Evolutionary conservation across 2,113 vertebrate genomes (phyloP).

Genomic region (Salvelinus fontinalis): DNA sequence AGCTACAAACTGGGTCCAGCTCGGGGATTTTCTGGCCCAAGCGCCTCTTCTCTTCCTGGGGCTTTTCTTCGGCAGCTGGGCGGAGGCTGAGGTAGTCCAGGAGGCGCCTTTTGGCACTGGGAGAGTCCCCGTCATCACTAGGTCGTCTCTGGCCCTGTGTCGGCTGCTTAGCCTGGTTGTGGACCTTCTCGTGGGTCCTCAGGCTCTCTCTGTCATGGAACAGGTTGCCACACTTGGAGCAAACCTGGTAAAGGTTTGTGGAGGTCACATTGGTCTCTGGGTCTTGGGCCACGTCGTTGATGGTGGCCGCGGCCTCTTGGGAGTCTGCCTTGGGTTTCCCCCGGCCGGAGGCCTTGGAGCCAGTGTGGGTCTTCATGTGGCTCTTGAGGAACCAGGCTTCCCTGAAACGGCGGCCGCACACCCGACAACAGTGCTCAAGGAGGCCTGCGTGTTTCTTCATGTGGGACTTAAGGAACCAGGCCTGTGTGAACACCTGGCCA

Average conservation of each 20-base stretch:
- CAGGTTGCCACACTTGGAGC: conserved; percentile 92
- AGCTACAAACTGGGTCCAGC: conserved; percentile 91
- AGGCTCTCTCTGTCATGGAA: conserved; percentile 90
- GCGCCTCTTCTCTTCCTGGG: conserved; percentile 43
- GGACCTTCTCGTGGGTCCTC: conserved; percentile 83
- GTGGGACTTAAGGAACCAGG: conserved; percentile 94
- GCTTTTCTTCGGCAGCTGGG: conserved; percentile 64
- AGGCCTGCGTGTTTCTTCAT: conserved; percentile 93
- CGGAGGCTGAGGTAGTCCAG: conserved; percentile 82
- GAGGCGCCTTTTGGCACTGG: conserved; percentile 79
- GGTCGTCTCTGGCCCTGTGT: conserved; percentile 34
- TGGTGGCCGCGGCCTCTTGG: conserved; percentile 82
- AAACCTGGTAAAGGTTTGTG: conserved; percentile 83
- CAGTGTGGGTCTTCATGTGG: conserved; percentile 94
- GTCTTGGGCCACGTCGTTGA: conserved; percentile 90
- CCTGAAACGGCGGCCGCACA: conserved; percentile 91
- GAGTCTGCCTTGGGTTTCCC: conserved; percentile 77
- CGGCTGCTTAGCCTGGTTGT: conserved; percentile 63
- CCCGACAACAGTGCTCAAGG: conserved; percentile 89
- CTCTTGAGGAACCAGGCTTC: conserved; percentile 97
- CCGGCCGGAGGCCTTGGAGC: conserved; percentile 76
- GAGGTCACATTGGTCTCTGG: conserved; percentile 64
- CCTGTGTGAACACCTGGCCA: conserved; percentile 88
- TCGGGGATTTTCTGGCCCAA: conserved; percentile 84
- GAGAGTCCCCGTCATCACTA: conserved; percentile 61